These are phyloP conservation scores for Spodoptera litura DNA, from an alignment of 1,140 invertebrate genomes.

Conservation along the genomic window DNA sequence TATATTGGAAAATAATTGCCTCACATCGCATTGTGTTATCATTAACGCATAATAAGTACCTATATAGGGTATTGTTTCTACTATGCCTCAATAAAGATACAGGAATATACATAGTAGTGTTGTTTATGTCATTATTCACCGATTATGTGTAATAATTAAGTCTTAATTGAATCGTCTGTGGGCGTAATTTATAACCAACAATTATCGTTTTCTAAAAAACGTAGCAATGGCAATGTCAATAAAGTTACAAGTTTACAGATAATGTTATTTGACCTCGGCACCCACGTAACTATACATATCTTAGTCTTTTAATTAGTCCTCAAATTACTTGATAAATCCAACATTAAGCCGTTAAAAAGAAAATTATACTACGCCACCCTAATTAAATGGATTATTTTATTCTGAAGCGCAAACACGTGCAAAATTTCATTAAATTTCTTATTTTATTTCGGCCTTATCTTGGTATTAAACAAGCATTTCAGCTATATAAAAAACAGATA, in stretches of 20 bases:
- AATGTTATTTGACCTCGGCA: constrained; percentile 25
- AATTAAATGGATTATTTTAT: constrained; percentile 48
- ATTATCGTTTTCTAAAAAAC: constrained; percentile 30
- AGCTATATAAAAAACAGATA: constrained; percentile 17
- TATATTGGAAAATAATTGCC: background rate
- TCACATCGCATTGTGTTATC: background rate
- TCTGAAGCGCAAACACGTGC: constrained; percentile 17
- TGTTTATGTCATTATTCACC: constrained; percentile 6
- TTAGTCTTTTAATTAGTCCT: constrained; percentile 48
- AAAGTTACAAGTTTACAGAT: constrained; percentile 30
- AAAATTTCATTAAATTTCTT: constrained; percentile 22
- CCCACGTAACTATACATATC: constrained; percentile 13
- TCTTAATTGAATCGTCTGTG: constrained; percentile 20
- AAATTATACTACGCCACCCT: constrained; percentile 35
- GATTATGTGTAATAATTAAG: constrained; percentile 19
- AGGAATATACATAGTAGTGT: background rate
- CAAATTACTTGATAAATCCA: constrained; percentile 38
- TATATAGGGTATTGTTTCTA: constrained; percentile 7
- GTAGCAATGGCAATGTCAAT: background rate
- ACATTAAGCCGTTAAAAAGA: constrained; percentile 49
- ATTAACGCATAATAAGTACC: background rate
- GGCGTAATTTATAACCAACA: background rate
- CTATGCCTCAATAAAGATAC: constrained; percentile 14
- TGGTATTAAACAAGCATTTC: background rate
- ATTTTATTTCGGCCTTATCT: constrained; percentile 19